phyloP scores from a whole-genome alignment of 2,797 vertebrate species.

The Eremophila alpestris region DNA sequence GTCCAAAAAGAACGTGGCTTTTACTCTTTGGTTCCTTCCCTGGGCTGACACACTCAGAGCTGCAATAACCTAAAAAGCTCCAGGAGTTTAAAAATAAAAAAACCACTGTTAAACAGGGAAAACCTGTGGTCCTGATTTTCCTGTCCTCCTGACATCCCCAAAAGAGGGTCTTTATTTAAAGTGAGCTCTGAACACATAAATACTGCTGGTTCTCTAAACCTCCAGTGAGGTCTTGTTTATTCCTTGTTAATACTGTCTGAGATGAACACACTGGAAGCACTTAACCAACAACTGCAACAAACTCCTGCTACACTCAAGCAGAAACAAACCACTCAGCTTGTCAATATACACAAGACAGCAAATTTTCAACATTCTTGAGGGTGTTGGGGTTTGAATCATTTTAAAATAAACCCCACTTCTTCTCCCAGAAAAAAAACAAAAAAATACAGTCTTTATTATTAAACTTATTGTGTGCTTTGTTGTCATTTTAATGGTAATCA shows the following conservation, averaged over 20 bases:
- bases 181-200: not conserved
- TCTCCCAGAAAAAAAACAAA: not conserved
- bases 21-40: not conserved
- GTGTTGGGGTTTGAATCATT: not conserved
- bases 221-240: constrained; percentile 29
- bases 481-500: not conserved
- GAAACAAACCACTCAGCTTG: not conserved
- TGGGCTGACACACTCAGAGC: not conserved
- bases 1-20: not conserved
- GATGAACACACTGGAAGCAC: constrained; percentile 12
- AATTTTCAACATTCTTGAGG: not conserved
- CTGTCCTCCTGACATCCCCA: not conserved
- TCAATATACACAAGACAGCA: not conserved
- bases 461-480: rapidly evolving
- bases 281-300: constrained; percentile 24
- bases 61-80: not conserved
- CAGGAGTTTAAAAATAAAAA: not conserved
- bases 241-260: not conserved
- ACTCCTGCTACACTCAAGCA: not conserved
- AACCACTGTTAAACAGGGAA: not conserved
- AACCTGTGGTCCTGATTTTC: not conserved
- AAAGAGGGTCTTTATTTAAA: not conserved
- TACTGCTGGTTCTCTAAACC: not conserved
- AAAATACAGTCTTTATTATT: not conserved
- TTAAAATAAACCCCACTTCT: not conserved